Evolutionary conservation across 1,140 invertebrate genomes (phyloP).

Genomic region (Acromyrmex heyeri): DNA sequence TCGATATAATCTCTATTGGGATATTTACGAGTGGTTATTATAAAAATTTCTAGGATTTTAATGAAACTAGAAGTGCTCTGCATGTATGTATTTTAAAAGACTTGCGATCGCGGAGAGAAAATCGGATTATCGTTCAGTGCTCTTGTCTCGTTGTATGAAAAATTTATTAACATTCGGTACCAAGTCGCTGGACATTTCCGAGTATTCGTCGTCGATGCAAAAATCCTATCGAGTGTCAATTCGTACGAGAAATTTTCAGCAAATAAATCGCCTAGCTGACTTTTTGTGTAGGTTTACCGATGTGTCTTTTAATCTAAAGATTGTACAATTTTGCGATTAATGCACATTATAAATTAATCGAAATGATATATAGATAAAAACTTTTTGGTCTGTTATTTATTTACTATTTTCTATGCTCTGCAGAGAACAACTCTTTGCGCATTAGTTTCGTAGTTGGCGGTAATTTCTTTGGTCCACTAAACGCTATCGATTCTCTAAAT

Average conservation of each 20-base stretch:
- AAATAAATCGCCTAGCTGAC: neutral
- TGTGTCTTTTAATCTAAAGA: neutral
- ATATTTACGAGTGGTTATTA: constrained; percentile 13
- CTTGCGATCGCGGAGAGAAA: constrained; percentile 17
- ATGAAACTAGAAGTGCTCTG: neutral
- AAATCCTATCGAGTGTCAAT: constrained; percentile 2
- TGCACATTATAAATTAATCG: neutral
- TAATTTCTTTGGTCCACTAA: neutral
- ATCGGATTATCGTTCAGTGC: constrained; percentile 49
- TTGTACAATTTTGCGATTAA: neutral
- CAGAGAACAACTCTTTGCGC: neutral
- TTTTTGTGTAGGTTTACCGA: neutral
- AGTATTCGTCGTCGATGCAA: neutral
- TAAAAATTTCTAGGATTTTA: constrained; percentile 24
- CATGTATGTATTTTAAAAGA: constrained; percentile 43
- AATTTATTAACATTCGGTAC: constrained; percentile 39
- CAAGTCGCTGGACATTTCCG: constrained; percentile 20
- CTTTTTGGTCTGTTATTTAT: neutral
- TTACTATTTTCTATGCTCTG: constrained; percentile 6
- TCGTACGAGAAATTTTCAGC: neutral
- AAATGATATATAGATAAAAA: neutral
- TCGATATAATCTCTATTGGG: neutral
- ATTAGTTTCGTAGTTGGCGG: neutral
- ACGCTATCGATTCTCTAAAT: neutral
- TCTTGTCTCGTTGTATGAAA: constrained; percentile 27